Evolutionary conservation across 2,113 vertebrate species (phyloP).

Genomic region (Formicarius rufipectus): DNA sequence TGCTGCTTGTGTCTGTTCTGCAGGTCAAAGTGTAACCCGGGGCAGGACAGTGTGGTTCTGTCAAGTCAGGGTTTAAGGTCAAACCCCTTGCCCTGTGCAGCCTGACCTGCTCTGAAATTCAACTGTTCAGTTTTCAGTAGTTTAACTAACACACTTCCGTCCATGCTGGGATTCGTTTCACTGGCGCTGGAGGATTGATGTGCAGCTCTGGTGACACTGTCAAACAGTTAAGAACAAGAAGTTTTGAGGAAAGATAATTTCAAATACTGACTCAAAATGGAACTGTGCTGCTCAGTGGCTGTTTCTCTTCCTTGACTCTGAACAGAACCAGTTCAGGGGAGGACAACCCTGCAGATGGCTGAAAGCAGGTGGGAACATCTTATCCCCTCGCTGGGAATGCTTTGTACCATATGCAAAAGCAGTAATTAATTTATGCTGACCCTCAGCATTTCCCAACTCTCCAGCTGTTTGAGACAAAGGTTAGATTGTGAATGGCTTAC

Average conservation of each 20-base stretch:
- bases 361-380: not conserved
- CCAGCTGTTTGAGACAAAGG: not conserved
- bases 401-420: not conserved
- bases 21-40: not conserved
- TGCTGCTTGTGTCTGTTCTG: not conserved
- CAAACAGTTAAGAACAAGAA: not conserved
- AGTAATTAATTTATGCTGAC: not conserved
- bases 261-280: not conserved
- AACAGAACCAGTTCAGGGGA: not conserved
- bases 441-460: not conserved
- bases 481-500: not conserved
- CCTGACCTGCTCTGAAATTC: not conserved
- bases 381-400: not conserved
- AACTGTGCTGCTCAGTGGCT: not conserved
- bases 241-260: not conserved
- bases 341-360: not conserved
- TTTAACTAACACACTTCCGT: accelerated
- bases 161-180: not conserved
- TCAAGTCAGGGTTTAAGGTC: not conserved
- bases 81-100: not conserved
- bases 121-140: not conserved
- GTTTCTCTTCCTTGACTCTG: not conserved
- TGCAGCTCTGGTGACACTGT: not conserved
- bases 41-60: not conserved
- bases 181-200: accelerated